Conservation (phyloP, 2,113 vertebrate genomes). For the Psilopsiagon aymara region DNA sequence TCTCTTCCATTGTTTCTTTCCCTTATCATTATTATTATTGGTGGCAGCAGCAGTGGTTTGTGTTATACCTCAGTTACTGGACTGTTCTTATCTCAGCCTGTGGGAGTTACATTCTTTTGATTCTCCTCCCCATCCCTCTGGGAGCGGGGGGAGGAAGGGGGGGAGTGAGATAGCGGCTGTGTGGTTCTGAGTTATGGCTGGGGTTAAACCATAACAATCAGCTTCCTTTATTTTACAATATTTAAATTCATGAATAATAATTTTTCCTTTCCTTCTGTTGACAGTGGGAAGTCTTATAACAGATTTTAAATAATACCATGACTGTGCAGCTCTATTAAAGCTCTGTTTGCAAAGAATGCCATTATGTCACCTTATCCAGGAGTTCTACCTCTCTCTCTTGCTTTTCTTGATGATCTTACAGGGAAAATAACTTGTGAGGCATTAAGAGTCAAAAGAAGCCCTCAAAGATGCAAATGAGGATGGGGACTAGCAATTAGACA, state of each 20-base stretch:
- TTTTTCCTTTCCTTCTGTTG: slow-evolving; percentile 9
- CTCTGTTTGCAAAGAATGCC: slow-evolving; percentile 7
- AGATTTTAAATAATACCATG: slow-evolving; percentile 26
- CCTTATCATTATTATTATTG: no score
- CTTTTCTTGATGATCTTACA: neutral
- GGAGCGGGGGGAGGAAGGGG: no score
- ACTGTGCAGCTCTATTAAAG: neutral
- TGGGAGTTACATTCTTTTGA: no score
- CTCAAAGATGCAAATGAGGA: neutral
- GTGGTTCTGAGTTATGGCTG: no score
- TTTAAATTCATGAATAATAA: neutral
- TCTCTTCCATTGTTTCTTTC: no score
- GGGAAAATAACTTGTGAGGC: slow-evolving; percentile 38
- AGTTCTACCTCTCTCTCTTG: neutral
- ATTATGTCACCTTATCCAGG: neutral
- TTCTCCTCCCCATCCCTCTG: no score
- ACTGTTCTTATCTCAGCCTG: no score
- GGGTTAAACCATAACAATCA: neutral
- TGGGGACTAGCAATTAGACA: neutral
- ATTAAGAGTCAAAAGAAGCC: slow-evolving; percentile 32
- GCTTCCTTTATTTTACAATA: slow-evolving; percentile 43
- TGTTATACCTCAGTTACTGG: no score
- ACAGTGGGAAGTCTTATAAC: neutral
- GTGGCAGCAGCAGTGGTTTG: no score
- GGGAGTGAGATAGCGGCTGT: no score